These are phyloP conservation scores for Cassiopea xamachana DNA, from an alignment of 30 jellyfish, hydroid and myxozoan genomes.

Conservation along the genomic window DNA sequence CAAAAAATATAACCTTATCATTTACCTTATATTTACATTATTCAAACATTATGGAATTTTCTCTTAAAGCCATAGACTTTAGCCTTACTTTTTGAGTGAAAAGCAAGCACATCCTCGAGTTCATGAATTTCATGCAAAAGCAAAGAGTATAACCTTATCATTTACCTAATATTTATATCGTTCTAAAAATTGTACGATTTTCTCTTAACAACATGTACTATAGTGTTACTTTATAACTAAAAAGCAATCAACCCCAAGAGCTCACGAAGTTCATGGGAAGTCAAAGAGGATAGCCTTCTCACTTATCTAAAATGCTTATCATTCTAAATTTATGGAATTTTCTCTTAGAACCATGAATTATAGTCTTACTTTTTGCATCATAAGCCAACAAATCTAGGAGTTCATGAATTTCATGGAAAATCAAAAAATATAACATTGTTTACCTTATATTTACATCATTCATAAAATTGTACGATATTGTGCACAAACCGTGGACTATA, in stretches of 20 bases:
- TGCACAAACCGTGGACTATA: not conserved
- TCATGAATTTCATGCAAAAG: not conserved
- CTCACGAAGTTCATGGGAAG: not conserved
- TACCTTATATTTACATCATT: too few species aligned
- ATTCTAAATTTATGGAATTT: too few species aligned
- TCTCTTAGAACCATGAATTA: not conserved
- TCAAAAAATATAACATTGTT: not conserved
- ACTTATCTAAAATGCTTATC: too few species aligned
- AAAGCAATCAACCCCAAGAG: not conserved
- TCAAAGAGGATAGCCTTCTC: too few species aligned
- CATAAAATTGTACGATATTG: too few species aligned
- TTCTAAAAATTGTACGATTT: not conserved
- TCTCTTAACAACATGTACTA: not conserved
- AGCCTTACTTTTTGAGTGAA: not conserved
- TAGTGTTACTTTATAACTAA: conserved; percentile 2
- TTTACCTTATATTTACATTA: too few species aligned
- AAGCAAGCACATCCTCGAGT: not conserved
- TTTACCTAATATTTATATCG: not conserved
- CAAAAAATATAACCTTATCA: not conserved
- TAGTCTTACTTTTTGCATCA: not conserved
- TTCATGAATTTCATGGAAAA: not conserved
- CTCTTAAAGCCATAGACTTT: not conserved
- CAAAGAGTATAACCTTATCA: not conserved
- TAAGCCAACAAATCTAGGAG: not conserved
- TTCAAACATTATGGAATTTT: too few species aligned